These are phyloP conservation scores for Mimumesa dahlbomi DNA, from an alignment of 2,888 invertebrate genomes.

Conservation along the genomic window DNA sequence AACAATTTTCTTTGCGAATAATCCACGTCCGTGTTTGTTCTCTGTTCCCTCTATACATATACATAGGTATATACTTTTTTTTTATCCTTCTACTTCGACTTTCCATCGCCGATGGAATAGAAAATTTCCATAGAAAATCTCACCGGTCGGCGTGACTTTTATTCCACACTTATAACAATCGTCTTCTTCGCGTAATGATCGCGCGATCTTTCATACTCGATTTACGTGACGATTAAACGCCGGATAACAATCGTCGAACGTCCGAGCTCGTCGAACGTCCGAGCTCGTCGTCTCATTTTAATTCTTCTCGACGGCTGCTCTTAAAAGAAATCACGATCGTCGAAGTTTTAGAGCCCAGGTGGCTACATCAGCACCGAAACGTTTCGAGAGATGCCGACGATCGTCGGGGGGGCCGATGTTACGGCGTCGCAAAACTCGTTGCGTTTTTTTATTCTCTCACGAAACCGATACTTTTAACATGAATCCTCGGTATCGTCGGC, in stretches of 20 bases:
- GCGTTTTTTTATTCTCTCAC: not conserved
- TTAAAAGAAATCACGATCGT: not conserved
- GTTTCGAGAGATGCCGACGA: not conserved
- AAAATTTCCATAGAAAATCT: too few species aligned
- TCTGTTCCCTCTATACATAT: not conserved
- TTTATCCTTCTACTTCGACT: not conserved
- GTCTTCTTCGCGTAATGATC: too few species aligned
- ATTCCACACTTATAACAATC: too few species aligned
- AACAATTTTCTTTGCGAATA: not conserved
- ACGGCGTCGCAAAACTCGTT: slow-evolving; percentile 1
- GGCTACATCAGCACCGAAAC: not conserved
- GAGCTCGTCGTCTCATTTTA: not conserved
- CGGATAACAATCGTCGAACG: too few species aligned
- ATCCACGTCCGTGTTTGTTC: not conserved
- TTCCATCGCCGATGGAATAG: not conserved
- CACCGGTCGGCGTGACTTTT: too few species aligned
- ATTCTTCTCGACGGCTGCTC: not conserved
- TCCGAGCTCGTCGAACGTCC: not conserved
- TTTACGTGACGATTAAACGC: too few species aligned
- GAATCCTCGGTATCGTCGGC: slow-evolving; percentile 5
- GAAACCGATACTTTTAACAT: slow-evolving; percentile 37
- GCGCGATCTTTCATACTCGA: too few species aligned
- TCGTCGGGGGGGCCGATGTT: too few species aligned
- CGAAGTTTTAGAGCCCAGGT: not conserved
- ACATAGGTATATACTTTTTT: too few species aligned